phyloP scores from a whole-genome alignment of 2,797 vertebrate species.

The Pterois miles region DNA sequence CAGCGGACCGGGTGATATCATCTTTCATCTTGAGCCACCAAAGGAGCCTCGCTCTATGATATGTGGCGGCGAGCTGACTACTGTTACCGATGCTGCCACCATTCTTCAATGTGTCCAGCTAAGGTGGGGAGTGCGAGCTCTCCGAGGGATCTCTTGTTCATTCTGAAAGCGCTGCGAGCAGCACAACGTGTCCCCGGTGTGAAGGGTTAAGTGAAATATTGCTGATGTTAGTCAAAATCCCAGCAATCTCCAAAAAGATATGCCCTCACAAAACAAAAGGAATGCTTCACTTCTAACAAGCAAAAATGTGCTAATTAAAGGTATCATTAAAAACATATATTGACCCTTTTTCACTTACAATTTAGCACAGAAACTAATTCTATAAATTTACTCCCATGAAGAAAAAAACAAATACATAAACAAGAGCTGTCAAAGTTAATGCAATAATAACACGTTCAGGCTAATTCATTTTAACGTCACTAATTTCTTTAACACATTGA shows the following conservation, averaged over 20 bases:
- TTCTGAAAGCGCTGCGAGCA: conserved; percentile 39
- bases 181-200: conserved; percentile 36
- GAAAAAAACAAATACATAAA: background rate
- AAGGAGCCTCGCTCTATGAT: conserved; percentile 40
- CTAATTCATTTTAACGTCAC: no score
- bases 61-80: conserved; percentile 41
- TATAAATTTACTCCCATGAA: background rate
- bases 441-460: no score
- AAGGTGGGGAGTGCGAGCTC: conserved; percentile 24
- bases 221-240: conserved; percentile 19
- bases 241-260: background rate
- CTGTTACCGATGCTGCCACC: conserved; percentile 40
- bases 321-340: background rate
- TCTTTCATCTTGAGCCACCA: conserved; percentile 69
- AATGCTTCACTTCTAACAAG: background rate
- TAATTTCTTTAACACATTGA: no score
- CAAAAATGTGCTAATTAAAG: background rate
- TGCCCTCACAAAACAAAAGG: background rate
- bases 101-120: conserved; percentile 57
- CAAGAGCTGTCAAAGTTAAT: no score
- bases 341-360: background rate
- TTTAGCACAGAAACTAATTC: background rate
- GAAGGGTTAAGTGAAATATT: conserved; percentile 27
- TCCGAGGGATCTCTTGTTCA: conserved; percentile 36
- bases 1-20: conserved; percentile 65